Percentiles rank a stretch among this genome's conserved stretches.
phyloP scores from a whole-genome alignment of 2,888 invertebrate genomes.

The Nebria brevicollis region DNA sequence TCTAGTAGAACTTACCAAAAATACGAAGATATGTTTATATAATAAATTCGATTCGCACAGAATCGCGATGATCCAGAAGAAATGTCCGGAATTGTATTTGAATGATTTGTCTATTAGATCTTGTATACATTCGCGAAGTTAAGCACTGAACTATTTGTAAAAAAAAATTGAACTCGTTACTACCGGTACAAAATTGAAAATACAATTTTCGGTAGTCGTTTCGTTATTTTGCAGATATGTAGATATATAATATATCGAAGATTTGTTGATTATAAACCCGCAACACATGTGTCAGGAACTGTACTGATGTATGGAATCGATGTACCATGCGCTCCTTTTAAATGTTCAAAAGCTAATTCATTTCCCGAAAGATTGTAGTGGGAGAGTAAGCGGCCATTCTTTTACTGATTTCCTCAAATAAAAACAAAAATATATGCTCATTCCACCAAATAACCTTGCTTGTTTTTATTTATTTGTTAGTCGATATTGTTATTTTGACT shows the following conservation, averaged over 20 bases:
- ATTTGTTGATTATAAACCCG: not conserved
- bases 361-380: conserved; percentile 24
- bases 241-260: not conserved
- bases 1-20: not conserved
- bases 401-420: conserved; percentile 28
- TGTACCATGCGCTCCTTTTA: conserved; percentile 27
- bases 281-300: not conserved
- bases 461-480: not conserved
- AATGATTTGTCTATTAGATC: conserved; percentile 62
- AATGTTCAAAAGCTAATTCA: conserved; percentile 37
- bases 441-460: conserved; percentile 20
- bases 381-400: conserved; percentile 18
- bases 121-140: conserved; percentile 57
- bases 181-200: not conserved
- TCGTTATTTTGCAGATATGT: not conserved
- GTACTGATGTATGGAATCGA: not conserved
- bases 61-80: conserved; percentile 50
- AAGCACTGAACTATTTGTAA: conserved; percentile 15
- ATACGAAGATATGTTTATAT: not conserved
- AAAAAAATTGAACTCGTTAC: conserved; percentile 16
- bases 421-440: conserved; percentile 23
- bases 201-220: not conserved
- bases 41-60: conserved; percentile 36
- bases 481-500: too few species aligned
- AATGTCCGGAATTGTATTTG: conserved; percentile 66